A percentile compares a stretch with the other conserved stretches of the same genome.
phyloP scores from a whole-genome alignment of 2,888 invertebrate genomes.

The Cerastoderma edule region DNA sequence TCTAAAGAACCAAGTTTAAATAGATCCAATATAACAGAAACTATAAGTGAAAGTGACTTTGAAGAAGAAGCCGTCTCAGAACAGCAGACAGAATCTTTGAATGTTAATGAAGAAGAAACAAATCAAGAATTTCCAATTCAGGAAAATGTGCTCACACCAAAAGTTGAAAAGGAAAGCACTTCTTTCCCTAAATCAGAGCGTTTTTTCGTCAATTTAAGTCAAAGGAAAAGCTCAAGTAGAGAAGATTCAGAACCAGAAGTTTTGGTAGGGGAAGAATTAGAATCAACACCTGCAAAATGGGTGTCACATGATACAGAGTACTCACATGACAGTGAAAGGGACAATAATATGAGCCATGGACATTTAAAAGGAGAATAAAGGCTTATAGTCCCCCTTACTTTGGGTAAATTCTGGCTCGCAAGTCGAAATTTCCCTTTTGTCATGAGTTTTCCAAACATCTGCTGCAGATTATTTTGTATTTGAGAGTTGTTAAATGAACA shows the following conservation, averaged over 20 bases:
- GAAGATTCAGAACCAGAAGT: neutral
- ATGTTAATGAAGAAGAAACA: neutral
- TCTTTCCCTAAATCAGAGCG: slow-evolving; percentile 10
- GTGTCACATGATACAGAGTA: too few species aligned
- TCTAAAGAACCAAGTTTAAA: slow-evolving; percentile 15
- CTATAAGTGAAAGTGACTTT: neutral
- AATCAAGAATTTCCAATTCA: slow-evolving; percentile 2
- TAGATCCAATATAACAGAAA: slow-evolving; percentile 1
- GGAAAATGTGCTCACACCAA: slow-evolving; percentile 2
- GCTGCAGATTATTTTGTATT: too few species aligned
- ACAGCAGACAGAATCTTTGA: neutral
- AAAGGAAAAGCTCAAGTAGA: neutral
- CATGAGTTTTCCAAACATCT: too few species aligned
- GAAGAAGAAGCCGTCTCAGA: neutral
- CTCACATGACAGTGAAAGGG: too few species aligned
- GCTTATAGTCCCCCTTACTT: too few species aligned
- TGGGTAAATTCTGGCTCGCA: too few species aligned
- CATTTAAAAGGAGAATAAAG: too few species aligned
- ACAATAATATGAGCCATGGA: too few species aligned
- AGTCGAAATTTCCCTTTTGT: too few species aligned
- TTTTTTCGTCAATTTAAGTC: slow-evolving; percentile 19
- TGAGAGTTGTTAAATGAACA: too few species aligned
- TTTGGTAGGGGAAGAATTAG: too few species aligned
- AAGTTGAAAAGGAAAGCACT: slow-evolving; percentile 2
- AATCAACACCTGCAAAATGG: too few species aligned